Percentiles rank a stretch among this genome's conserved stretches.
Conservation (phyloP, 2,113 vertebrate genomes). For the Neolamprologus hecqui region DNA sequence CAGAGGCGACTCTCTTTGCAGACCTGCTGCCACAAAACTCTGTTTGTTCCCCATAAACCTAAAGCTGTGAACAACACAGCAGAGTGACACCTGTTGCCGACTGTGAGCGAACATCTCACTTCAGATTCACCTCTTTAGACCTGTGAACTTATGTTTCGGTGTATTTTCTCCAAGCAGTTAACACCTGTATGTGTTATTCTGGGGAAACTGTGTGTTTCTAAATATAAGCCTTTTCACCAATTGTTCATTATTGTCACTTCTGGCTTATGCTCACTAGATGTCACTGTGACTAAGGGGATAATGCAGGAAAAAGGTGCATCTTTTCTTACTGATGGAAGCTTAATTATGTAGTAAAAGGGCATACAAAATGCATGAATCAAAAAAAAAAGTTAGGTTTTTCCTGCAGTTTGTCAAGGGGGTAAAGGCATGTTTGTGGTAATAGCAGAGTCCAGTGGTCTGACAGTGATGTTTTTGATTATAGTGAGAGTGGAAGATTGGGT, state of each 20-base stretch:
- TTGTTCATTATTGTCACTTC: not conserved
- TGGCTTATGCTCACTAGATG: conserved; percentile 58
- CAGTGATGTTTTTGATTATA: not conserved
- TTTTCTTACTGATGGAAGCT: not conserved
- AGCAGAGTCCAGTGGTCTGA: not conserved
- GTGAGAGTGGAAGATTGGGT: not conserved
- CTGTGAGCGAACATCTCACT: not conserved
- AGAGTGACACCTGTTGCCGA: not conserved
- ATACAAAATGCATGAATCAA: not conserved
- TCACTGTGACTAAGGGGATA: conserved; percentile 56
- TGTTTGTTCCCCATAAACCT: not conserved
- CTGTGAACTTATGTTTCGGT: not conserved
- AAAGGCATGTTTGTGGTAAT: not conserved
- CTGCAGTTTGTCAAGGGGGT: not conserved
- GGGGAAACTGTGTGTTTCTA: not conserved
- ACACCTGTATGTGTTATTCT: not conserved
- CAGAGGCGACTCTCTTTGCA: not conserved
- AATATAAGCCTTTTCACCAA: not conserved
- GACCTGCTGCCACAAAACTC: not conserved
- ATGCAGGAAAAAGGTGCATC: not conserved
- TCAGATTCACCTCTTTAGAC: not conserved
- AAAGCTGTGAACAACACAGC: not conserved
- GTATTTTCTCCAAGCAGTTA: not conserved
- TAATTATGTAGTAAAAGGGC: not conserved
- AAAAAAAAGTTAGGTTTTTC: not conserved